These are phyloP conservation scores for Temnothorax nylanderi DNA, from an alignment of 1,140 invertebrate species.

Conservation along the genomic window DNA sequence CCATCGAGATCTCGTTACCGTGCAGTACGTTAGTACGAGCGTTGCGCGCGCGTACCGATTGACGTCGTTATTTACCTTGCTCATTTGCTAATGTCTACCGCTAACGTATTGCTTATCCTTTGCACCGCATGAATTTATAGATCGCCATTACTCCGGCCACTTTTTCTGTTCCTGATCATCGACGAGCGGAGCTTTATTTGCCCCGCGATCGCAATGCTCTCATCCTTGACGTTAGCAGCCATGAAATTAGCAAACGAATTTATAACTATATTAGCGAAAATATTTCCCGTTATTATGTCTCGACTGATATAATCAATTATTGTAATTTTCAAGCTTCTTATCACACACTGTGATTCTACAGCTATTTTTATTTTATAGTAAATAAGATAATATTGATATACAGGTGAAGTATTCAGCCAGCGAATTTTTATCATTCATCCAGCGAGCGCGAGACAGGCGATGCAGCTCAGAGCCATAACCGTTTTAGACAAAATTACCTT, in stretches of 20 bases:
- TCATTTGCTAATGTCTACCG: slow-evolving; percentile 53
- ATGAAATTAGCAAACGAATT: slow-evolving; percentile 18
- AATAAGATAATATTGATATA: not conserved
- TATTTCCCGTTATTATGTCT: not conserved
- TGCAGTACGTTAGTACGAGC: slow-evolving; percentile 21
- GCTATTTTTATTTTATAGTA: not conserved
- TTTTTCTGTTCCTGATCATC: slow-evolving; percentile 13
- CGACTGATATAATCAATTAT: not conserved
- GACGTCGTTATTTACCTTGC: slow-evolving; percentile 55
- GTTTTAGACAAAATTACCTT: slow-evolving; percentile 35
- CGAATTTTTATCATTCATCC: not conserved
- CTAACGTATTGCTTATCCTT: slow-evolving; percentile 47
- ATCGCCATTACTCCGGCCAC: slow-evolving; percentile 19
- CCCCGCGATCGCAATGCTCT: not conserved
- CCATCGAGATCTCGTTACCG: slow-evolving; percentile 52
- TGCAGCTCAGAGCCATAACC: not conserved
- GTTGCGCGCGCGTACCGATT: slow-evolving; percentile 34
- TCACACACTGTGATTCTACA: not conserved
- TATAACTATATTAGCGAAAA: slow-evolving; percentile 15
- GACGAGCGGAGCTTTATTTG: slow-evolving; percentile 6
- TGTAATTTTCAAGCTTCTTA: not conserved
- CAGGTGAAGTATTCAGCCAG: not conserved
- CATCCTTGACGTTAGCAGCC: not conserved
- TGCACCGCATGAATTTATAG: slow-evolving; percentile 52
- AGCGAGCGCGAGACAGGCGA: not conserved